Base-by-base conservation (phyloP, 2,797 vertebrate species). In the Erethizon dorsatum region DNA sequence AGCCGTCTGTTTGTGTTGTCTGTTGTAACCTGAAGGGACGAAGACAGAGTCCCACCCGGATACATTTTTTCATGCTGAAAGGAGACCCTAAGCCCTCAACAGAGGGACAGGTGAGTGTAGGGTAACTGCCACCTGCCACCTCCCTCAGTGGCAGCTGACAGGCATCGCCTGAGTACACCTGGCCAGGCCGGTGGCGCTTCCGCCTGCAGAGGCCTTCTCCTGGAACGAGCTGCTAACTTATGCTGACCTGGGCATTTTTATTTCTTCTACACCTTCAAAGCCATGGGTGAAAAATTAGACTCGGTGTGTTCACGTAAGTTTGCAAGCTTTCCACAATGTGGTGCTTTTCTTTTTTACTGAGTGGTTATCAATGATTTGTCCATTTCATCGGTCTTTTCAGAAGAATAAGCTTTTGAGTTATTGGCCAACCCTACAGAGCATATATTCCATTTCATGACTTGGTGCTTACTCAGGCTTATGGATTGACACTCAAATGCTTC, bases 71-170 rank as follows among this genome's bases (percentile, higher is more conserved):
- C 9, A 1, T 4, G 11, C 20, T n/a, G 61, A 54, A n/a, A 67
- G 57, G 65, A 17, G 26, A 7, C 0, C 2, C 31, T 12, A 12
- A 22, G 33, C 8, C 1, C 50, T 56, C 18, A 14, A 45, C 2
- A 6, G 28, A 50, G 18, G 31, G n/a, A 47, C 41, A 75, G 54
- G 33, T 13, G 54, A 14, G 20, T 2, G 52, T 47, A 22, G 2
- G 31, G 61, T 11, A 7, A 41, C 47, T 0, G 5, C 6, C 0
- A 0, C 54, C 17, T 63, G n/a, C 18, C 6, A 5, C 14, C 6
- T 67, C 65, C 65, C 33, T n/a, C 17, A 15, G 33, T 14, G 31
- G 33, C 6, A 67, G 65, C 33, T 2, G 1, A 11, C 61, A 63
- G 61, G n/a, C 15, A 67, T 33, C 13, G 31, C 31, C 65, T 69